These are phyloP conservation scores for Chymomyza procnemis DNA, from an alignment of 2,888 invertebrate species.

Conservation along the genomic window DNA sequence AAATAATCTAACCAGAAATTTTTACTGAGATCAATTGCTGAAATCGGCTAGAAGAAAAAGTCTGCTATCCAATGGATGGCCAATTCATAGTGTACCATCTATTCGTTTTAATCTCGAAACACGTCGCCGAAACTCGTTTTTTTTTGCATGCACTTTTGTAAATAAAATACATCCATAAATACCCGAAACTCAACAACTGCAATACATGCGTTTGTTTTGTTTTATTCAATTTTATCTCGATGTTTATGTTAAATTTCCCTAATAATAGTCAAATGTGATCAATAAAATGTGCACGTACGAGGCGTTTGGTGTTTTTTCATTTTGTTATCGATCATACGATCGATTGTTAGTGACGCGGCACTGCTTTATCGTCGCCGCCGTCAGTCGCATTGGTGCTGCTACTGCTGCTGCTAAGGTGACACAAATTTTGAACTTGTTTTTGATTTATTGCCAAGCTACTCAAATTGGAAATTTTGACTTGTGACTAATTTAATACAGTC, in stretches of 20 bases:
- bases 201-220: neutral
- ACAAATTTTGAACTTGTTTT: conserved; percentile 73
- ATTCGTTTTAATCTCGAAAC: neutral
- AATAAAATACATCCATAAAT: conserved; percentile 75
- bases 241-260: conserved; percentile 71
- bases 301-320: conserved; percentile 42
- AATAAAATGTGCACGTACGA: conserved; percentile 69
- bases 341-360: neutral
- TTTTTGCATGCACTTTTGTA: conserved; percentile 50
- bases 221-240: conserved; percentile 6
- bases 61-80: conserved; percentile 1
- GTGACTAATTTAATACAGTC: conserved; percentile 62
- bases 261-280: conserved; percentile 77
- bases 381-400: too few relatives aligned
- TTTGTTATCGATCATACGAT: conserved; percentile 20
- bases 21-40: too few relatives aligned
- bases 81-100: neutral
- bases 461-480: conserved; percentile 25
- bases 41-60: too few relatives aligned
- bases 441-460: conserved; percentile 65
- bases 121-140: neutral
- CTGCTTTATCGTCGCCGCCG: too few relatives aligned
- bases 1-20: too few relatives aligned
- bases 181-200: conserved; percentile 32
- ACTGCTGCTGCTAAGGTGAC: conserved; percentile 47